Conservation (phyloP, 2,113 vertebrate species). For the Mobula hypostoma region DNA sequence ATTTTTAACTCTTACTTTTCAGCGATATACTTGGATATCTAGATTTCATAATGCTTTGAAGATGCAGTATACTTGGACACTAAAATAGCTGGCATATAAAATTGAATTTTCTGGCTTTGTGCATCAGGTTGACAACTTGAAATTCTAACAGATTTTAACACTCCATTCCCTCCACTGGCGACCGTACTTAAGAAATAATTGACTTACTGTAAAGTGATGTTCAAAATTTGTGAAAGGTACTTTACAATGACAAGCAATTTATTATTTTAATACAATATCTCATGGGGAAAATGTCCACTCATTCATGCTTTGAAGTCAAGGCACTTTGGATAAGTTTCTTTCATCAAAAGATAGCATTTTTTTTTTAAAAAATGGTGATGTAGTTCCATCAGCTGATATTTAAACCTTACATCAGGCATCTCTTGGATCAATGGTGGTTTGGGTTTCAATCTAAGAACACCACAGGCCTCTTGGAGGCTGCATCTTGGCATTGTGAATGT, state of each 20-base stretch:
- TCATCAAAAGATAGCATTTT: background rate
- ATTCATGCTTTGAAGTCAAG: background rate
- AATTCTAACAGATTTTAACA: background rate
- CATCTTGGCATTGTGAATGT: conserved; percentile 26
- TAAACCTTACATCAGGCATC: background rate
- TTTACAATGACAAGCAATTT: background rate
- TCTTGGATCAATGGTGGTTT: background rate
- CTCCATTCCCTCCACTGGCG: background rate
- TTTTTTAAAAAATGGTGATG: background rate
- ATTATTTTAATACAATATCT: background rate
- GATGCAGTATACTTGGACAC: background rate
- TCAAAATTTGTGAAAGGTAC: background rate
- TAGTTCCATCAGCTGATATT: background rate
- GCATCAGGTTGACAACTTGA: background rate
- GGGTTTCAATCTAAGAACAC: conserved; percentile 24
- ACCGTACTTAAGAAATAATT: background rate
- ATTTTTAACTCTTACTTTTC: background rate
- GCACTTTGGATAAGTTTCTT: background rate
- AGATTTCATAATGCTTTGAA: background rate
- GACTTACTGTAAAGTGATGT: background rate
- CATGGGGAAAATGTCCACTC: background rate
- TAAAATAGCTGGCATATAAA: background rate
- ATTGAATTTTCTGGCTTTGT: background rate
- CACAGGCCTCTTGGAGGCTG: conserved; percentile 25
- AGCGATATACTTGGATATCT: background rate